phyloP scores from a whole-genome alignment of 2,797 vertebrate species.

The Toxotes lorentzi region DNA sequence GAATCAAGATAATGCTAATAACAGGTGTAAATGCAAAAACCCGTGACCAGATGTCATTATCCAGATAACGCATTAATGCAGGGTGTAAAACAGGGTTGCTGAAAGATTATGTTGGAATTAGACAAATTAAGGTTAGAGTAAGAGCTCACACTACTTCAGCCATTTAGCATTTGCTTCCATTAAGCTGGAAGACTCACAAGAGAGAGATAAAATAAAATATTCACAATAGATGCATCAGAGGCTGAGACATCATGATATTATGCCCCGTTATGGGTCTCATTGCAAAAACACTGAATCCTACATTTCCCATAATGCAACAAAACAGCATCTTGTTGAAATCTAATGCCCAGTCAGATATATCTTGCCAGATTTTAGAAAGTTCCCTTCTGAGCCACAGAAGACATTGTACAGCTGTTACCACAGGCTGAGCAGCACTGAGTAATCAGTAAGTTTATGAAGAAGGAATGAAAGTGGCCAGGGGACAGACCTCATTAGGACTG shows the following conservation, averaged over 20 bases:
- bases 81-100: not conserved
- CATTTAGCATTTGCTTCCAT: not conserved
- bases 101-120: not conserved
- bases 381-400: not conserved
- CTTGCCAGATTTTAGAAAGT: not conserved
- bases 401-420: not conserved
- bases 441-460: not conserved
- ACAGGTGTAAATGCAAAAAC: not conserved
- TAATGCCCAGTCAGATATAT: not conserved
- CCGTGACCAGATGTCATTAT: too few species aligned
- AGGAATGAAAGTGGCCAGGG: conserved; percentile 1
- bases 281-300: not conserved
- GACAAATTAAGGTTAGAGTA: not conserved
- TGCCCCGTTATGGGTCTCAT: not conserved
- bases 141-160: not conserved
- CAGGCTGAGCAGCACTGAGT: not conserved
- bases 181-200: not conserved
- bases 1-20: not conserved
- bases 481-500: conserved; percentile 19
- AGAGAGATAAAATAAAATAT: not conserved
- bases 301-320: not conserved
- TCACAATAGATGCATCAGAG: not conserved
- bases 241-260: not conserved
- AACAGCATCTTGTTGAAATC: not conserved
- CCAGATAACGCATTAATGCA: not conserved